A percentile compares a stretch with the other conserved stretches of the same genome.
phyloP scores from a whole-genome alignment of 2,797 vertebrate genomes.

The Siniperca scherzeri region DNA sequence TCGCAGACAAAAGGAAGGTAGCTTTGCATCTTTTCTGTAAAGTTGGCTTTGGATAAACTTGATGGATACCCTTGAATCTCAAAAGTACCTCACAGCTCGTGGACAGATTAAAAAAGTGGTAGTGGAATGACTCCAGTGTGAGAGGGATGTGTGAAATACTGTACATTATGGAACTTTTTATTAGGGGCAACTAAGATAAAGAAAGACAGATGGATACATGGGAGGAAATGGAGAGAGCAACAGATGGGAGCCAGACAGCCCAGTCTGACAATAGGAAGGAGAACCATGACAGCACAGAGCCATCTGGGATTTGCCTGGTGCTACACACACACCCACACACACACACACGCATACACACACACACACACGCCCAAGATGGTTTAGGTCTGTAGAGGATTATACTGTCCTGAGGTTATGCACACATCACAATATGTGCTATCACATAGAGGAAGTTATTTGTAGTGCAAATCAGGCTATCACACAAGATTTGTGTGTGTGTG shows the following conservation, averaged over 20 bases:
- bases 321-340: conserved; percentile 5
- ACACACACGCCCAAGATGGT: conserved; percentile 7
- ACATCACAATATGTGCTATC: not conserved
- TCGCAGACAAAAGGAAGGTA: not conserved
- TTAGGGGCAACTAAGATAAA: not conserved
- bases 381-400: not conserved
- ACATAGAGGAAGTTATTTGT: not conserved
- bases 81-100: not conserved
- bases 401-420: not conserved
- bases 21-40: not conserved
- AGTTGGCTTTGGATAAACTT: not conserved
- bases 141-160: conserved; percentile 1
- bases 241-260: conserved; percentile 69
- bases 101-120: not conserved
- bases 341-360: conserved; percentile 6
- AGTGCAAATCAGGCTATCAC: not conserved
- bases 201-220: conserved; percentile 33
- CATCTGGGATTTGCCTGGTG: conserved; percentile 61
- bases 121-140: not conserved
- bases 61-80: not conserved
- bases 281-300: conserved; percentile 22
- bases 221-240: conserved; percentile 33
- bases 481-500: not conserved
- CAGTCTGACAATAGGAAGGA: conserved; percentile 40
- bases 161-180: not conserved